Conservation (phyloP, 2,113 vertebrate species). For the Lates calcarifer region DNA sequence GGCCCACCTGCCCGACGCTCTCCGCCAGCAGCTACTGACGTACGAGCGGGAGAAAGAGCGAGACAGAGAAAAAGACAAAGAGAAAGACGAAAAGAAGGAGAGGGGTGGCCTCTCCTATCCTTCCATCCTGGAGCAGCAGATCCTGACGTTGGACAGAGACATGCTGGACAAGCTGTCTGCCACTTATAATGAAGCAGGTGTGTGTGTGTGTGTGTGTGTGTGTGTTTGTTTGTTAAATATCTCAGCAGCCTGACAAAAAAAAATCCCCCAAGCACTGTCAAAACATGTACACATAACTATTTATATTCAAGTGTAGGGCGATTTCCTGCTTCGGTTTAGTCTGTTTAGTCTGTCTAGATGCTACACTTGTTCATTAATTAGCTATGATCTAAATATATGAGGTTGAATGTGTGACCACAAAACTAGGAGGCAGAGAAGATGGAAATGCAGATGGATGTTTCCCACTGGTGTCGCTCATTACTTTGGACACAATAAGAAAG, state of each 20-base stretch:
- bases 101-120: constrained; percentile 90
- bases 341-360: neutral
- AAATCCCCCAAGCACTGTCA: neutral
- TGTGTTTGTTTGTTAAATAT: neutral
- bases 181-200: constrained; percentile 97
- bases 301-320: neutral
- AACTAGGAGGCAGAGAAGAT: constrained; percentile 11
- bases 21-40: constrained; percentile 93
- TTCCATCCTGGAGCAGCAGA: constrained; percentile 95
- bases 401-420: constrained; percentile 21
- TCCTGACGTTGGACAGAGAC: constrained; percentile 92
- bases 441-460: constrained; percentile 12
- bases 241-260: neutral
- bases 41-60: constrained; percentile 96
- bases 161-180: constrained; percentile 94
- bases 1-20: constrained; percentile 90
- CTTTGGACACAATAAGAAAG: constrained; percentile 9
- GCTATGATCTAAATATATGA: neutral
- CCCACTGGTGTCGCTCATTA: constrained; percentile 1
- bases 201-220: constrained; percentile 31
- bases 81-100: constrained; percentile 91
- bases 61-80: constrained; percentile 85
- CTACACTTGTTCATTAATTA: neutral
- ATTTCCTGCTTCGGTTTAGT: neutral
- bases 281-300: neutral